These are phyloP conservation scores for Acleris laterana DNA, from an alignment of 2,888 invertebrate species.

Conservation along the genomic window DNA sequence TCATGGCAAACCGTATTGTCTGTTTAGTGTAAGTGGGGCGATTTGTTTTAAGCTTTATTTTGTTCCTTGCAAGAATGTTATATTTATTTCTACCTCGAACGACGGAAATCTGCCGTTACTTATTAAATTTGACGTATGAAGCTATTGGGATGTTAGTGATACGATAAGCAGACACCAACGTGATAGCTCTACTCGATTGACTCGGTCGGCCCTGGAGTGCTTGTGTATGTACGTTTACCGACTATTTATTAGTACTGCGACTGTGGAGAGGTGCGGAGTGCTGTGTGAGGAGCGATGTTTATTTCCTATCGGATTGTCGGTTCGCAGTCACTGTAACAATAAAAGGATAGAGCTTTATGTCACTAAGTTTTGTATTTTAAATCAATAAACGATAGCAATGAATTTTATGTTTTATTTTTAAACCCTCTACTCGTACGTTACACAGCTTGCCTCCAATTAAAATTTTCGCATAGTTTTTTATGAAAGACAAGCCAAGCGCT, in stretches of 20 bases:
- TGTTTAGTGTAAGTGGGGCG: conserved; percentile 31
- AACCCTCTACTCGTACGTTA: conserved; percentile 37
- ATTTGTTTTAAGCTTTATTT: conserved; percentile 34
- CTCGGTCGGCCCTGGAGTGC: conserved; percentile 74
- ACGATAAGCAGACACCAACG: conserved; percentile 63
- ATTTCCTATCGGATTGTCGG: conserved; percentile 85
- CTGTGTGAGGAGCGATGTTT: conserved; percentile 75
- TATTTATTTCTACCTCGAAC: conserved; percentile 38
- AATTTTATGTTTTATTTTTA: conserved; percentile 56
- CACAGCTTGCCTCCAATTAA: too few relatives aligned
- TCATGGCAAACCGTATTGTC: conserved; percentile 46
- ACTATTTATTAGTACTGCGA: conserved; percentile 78
- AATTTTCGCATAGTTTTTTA: too few relatives aligned
- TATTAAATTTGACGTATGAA: conserved; percentile 51
- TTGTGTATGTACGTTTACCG: conserved; percentile 54
- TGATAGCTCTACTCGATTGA: conserved; percentile 63
- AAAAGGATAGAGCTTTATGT: conserved; percentile 85
- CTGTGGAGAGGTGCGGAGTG: conserved; percentile 60
- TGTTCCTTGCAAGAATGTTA: conserved; percentile 37
- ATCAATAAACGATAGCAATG: conserved; percentile 85
- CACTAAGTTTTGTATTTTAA: conserved; percentile 85
- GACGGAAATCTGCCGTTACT: conserved; percentile 60
- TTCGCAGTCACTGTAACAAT: conserved; percentile 85
- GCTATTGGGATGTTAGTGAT: conserved; percentile 55
- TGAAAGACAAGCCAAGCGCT: too few relatives aligned